Percentiles rank a stretch among this genome's conserved stretches.
Evolutionary conservation across 2,113 vertebrate species (phyloP).

Genomic region (Atractosteus spatula): DNA sequence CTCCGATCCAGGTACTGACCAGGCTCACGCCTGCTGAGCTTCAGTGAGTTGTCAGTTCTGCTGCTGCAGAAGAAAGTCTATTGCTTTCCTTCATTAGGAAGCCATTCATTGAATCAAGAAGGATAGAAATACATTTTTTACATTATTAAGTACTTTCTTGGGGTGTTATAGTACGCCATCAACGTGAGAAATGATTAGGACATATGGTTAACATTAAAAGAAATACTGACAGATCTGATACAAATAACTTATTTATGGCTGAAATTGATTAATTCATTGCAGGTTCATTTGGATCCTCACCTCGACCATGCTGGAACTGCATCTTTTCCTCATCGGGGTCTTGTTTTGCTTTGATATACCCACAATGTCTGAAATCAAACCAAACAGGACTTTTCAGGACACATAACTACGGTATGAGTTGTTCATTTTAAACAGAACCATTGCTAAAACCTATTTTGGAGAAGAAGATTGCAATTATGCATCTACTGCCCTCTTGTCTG

Average conservation of each 20-base stretch:
- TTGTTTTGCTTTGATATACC: constrained; percentile 79
- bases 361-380: constrained; percentile 66
- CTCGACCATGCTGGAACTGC: constrained; percentile 77
- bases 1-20: too few species aligned
- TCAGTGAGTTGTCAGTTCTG: too few species aligned
- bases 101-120: constrained; percentile 33
- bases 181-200: too few species aligned
- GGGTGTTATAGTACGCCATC: too few species aligned
- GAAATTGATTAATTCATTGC: too few species aligned
- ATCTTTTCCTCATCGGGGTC: constrained; percentile 79
- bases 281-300: constrained; percentile 34
- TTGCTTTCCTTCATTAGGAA: constrained; percentile 29
- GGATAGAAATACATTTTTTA: neutral
- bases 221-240: too few species aligned
- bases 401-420: neutral
- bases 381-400: constrained; percentile 1
- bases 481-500: neutral
- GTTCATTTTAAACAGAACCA: neutral
- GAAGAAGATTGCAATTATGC: neutral
- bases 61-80: neutral
- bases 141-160: constrained; percentile 3
- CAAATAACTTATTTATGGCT: too few species aligned
- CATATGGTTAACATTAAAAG: too few species aligned
- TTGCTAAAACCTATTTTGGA: neutral
- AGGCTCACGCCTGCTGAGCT: too few species aligned